A percentile compares a stretch with the other conserved stretches of the same genome.
These are phyloP conservation scores for Vidua macroura DNA, from an alignment of 2,113 vertebrate species.

Conservation along the genomic window DNA sequence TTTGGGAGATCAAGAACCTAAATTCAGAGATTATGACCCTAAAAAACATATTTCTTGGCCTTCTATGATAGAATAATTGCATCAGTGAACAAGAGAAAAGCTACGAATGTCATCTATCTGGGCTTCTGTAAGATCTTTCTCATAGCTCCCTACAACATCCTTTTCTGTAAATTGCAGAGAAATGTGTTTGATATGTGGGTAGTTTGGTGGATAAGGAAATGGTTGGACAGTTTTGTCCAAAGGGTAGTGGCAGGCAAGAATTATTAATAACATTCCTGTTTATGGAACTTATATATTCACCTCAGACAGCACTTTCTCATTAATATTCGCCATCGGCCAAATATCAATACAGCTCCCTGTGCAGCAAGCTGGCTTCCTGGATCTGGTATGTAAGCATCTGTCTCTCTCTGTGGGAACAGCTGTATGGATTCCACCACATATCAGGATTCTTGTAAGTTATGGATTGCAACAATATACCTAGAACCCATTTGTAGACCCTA, in stretches of 20 bases:
- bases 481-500: neutral
- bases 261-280: neutral
- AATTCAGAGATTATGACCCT: neutral
- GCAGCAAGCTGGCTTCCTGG: neutral
- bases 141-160: rapidly evolving
- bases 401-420: neutral
- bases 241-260: neutral
- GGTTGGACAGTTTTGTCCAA: neutral
- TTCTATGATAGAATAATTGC: neutral
- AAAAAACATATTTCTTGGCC: neutral
- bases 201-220: neutral
- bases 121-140: neutral
- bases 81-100: neutral
- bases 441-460: neutral
- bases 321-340: neutral
- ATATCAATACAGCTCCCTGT: neutral
- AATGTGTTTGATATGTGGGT: neutral
- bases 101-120: neutral
- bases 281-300: neutral
- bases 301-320: neutral
- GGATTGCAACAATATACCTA: neutral
- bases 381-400: neutral
- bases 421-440: neutral
- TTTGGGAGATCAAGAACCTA: neutral
- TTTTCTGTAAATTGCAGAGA: neutral